Base-by-base conservation (phyloP, 2,113 vertebrate species). In the Nanorana parkeri region DNA sequence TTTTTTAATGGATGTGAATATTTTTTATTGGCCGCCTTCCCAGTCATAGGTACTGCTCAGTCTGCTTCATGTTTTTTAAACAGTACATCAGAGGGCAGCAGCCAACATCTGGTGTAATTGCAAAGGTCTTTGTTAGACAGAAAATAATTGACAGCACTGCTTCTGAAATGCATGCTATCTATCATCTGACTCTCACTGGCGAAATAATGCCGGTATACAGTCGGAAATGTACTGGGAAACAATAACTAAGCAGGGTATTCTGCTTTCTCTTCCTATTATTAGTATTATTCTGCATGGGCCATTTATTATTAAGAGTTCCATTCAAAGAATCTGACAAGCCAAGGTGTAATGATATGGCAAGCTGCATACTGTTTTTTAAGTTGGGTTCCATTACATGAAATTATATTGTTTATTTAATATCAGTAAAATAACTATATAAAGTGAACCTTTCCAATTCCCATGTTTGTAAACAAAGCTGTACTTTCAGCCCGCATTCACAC, bases 21-120 rank as follows among this genome's bases (percentile, higher is more conserved):
- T 17, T 60, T 26, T 75, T 60, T 61, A 16, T 24, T 75, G 55
- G 55, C 20, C 21, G 11, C 28, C 55, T 41, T 75, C 72, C 72
- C 72, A 29, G 72, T 36, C 17, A 24, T 75, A 56, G 55, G 29
- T 41, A n/a, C 72, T 75, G 32, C 13, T 58, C 19, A 24, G 60
- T 63, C 21, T 17, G 20, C n/a, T 28, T 58, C 54, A 74, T 74
- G 26, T 32, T 52, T 73, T 74, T 74, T 74, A 74, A 21, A 36
- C 32, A 58, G 28, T 58, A 74, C 17, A 58, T 74, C 16, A 74
- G 54, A 58, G 71, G 19, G 71, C 71, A 74, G 54, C 71, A 74
- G n/a, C 19, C 19, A 58, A 21, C 54, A 32, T 28, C 54, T 36
- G 11, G 54, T 58, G 20, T 29, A 32, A 36, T 36, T 6, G 54